phyloP scores from a whole-genome alignment of 2,113 vertebrate species.

The Macrotus californicus region DNA sequence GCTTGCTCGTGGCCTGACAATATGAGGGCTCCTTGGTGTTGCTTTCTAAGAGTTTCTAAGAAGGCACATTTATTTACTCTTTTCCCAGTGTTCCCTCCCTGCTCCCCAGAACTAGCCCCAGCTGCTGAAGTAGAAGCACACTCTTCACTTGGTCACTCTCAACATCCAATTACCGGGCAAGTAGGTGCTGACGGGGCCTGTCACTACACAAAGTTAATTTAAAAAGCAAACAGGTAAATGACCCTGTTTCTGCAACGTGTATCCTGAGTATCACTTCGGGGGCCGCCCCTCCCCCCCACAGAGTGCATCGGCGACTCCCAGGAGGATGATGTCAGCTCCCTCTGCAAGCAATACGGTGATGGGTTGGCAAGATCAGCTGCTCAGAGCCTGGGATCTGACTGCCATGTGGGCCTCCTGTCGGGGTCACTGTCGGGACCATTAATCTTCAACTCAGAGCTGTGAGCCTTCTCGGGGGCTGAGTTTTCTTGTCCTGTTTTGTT shows the following conservation, averaged over 20 bases:
- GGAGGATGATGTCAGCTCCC: rapidly evolving
- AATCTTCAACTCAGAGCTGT: constrained; percentile 38
- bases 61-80: background rate
- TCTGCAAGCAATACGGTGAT: background rate
- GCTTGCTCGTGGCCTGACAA: rapidly evolving
- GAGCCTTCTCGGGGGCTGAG: background rate
- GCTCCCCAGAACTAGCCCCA: background rate
- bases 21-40: background rate
- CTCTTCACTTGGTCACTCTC: background rate
- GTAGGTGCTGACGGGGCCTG: background rate
- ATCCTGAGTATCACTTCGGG: background rate
- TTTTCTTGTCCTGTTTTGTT: constrained; percentile 61
- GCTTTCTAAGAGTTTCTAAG: background rate
- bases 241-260: constrained; percentile 42
- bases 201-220: constrained; percentile 8
- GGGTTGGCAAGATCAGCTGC: background rate
- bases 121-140: background rate
- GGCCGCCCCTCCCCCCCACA: background rate
- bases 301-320: background rate
- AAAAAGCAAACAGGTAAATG: constrained; percentile 27
- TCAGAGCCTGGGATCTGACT: background rate
- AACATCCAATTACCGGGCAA: constrained; percentile 27
- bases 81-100: background rate
- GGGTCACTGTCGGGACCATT: background rate
- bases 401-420: constrained; percentile 32